These are phyloP conservation scores for Metalampra italica DNA, from an alignment of 2,888 invertebrate species.

Conservation along the genomic window DNA sequence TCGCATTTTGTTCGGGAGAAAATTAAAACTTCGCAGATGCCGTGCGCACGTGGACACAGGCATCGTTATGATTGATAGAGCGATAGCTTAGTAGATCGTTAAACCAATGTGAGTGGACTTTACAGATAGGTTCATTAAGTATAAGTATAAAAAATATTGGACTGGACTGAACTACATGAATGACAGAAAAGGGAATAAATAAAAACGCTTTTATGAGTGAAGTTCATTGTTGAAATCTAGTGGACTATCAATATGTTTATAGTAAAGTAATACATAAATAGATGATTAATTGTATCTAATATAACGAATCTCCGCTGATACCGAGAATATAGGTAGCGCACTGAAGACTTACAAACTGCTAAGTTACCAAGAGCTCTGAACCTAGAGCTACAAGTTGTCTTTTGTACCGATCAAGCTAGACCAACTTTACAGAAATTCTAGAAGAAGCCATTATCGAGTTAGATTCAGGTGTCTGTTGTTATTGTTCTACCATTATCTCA, in stretches of 20 bases:
- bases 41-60: conserved; percentile 30
- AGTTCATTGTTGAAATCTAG: too few species aligned
- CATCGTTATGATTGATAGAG: conserved; percentile 17
- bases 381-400: conserved; percentile 34
- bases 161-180: too few species aligned
- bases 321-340: conserved; percentile 9
- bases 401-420: conserved; percentile 32
- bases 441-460: conserved; percentile 18
- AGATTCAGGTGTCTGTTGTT: conserved; percentile 5
- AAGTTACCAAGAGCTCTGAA: conserved; percentile 31
- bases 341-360: conserved; percentile 47
- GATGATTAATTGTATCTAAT: too few species aligned
- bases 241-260: too few species aligned
- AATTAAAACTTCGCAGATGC: conserved; percentile 68
- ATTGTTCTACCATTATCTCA: neutral
- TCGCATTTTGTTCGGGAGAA: conserved; percentile 61
- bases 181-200: too few species aligned
- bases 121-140: too few species aligned
- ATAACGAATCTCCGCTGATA: neutral
- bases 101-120: conserved; percentile 6
- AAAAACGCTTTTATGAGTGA: too few species aligned
- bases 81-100: conserved; percentile 7
- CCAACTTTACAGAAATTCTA: conserved; percentile 29
- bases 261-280: too few species aligned
- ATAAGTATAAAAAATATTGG: too few species aligned